These are phyloP conservation scores for Anastrepha obliqua DNA, from an alignment of 1,140 invertebrate genomes.

Conservation along the genomic window DNA sequence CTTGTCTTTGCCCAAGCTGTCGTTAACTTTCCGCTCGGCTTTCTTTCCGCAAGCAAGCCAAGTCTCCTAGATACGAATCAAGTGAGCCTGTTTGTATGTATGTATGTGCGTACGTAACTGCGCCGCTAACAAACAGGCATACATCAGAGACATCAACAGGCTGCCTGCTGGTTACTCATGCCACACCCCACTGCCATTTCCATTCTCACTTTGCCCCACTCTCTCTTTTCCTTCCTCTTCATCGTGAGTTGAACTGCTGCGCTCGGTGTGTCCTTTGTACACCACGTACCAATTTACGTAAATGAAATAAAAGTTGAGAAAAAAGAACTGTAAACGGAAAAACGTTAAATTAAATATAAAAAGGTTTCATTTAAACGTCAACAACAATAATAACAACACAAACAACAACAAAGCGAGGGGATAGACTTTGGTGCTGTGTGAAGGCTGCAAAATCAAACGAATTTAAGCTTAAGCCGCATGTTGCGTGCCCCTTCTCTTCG, in stretches of 20 bases:
- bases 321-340: conserved; percentile 3
- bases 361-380: conserved; percentile 36
- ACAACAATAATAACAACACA: conserved; percentile 15
- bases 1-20: neutral
- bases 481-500: neutral
- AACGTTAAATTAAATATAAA: conserved; percentile 48
- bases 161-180: neutral
- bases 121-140: conserved; percentile 18
- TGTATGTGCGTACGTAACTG: neutral
- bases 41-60: neutral
- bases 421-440: conserved; percentile 2
- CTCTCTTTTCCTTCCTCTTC: neutral
- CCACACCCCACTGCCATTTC: neutral
- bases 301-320: conserved; percentile 40
- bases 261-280: neutral
- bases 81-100: neutral
- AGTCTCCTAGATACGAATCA: conserved; percentile 35
- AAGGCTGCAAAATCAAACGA: conserved; percentile 9
- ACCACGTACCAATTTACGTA: conserved; percentile 13
- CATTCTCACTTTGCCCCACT: neutral
- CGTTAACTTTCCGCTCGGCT: neutral
- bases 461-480: neutral
- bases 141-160: conserved; percentile 35
- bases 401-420: neutral
- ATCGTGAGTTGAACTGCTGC: neutral